Percentiles rank a stretch among this genome's conserved stretches.
Evolutionary conservation across 2,888 invertebrate species (phyloP).

Genomic region (Clitarchus hookeri): DNA sequence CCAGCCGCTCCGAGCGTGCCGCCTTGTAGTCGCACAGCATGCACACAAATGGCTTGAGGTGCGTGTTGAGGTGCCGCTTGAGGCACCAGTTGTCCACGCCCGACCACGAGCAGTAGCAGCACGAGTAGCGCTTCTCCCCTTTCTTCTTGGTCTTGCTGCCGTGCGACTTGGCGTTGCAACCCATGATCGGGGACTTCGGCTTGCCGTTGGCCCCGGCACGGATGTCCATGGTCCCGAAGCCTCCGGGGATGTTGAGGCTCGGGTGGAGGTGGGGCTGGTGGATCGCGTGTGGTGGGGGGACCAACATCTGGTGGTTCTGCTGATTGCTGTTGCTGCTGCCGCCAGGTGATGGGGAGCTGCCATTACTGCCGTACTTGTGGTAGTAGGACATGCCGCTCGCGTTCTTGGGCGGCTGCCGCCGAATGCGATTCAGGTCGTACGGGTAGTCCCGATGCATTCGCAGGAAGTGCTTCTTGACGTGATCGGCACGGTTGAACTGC

Average conservation of each 20-base stretch:
- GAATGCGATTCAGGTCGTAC: conserved; percentile 82
- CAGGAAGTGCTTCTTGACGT: conserved; percentile 91
- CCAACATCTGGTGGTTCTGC: conserved; percentile 37
- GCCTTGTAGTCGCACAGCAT: conserved; percentile 92
- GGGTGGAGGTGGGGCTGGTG: conserved; percentile 38
- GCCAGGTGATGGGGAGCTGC: conserved; percentile 31
- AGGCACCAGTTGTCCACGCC: conserved; percentile 94
- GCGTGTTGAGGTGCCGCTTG: conserved; percentile 89
- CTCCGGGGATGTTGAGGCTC: conserved; percentile 37
- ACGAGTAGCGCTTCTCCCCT: conserved; percentile 76
- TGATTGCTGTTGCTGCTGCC: conserved; percentile 33
- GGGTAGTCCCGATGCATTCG: conserved; percentile 90
- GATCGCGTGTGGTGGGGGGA: conserved; percentile 37
- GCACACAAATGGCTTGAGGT: conserved; percentile 89
- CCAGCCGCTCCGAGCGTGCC: conserved; percentile 84
- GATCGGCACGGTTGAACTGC: conserved; percentile 92
- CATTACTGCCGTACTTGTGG: conserved; percentile 41
- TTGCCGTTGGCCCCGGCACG: conserved; percentile 37
- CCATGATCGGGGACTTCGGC: conserved; percentile 48
- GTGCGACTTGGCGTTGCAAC: conserved; percentile 52
- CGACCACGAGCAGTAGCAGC: conserved; percentile 90
- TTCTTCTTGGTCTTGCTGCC: conserved; percentile 51
- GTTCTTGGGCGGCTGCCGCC: conserved; percentile 58
- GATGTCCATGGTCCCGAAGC: conserved; percentile 28
- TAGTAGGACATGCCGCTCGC: conserved; percentile 45